Evolutionary conservation across 2,797 vertebrate genomes (phyloP), one percentile per base, ranked within the genome.

Genomic region (Myoxocephalus aenaeus): DNA sequence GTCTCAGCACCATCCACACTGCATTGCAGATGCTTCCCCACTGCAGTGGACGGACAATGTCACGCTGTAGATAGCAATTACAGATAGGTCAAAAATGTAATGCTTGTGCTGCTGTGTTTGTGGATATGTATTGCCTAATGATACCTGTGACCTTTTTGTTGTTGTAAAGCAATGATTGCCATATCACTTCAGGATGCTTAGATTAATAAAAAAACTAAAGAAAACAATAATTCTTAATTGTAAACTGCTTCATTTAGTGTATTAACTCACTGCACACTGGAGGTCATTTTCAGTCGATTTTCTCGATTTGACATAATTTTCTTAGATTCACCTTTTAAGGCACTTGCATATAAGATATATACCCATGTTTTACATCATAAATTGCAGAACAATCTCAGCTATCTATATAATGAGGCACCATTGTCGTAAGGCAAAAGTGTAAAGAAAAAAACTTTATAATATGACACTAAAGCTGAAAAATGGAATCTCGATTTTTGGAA

Each of bases 21-120:
- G 80, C 74, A 82, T 69, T 84, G 77, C 82, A 76, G 74, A 58
- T 74, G 57, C 27, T 58, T 66, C 40, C 61, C 27, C 53, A 54
- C 75, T 77, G 75, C 65, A 77, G 80, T 7, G 61, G 36, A 80
- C 65, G 38, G 70, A 78, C 70, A 81, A 67, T 74, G 44, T 63
- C 65, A 77, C 10, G 4, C 17, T 58, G 56, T 63, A 56, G 46
- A 22, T 57, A 65, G 4, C 32, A 64, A 51, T 48, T 22, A 48
- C 38, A 13, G 5, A 57, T 27, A 20, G 29, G 29, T 32, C 29
- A 32, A 32, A 32, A 32, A 32, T 32, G 29, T 32, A 32, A 32
- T 32, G 70, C 36, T 48, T 58, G 13, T 67, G 64, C 51, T 64
- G 51, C 15, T 68, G 1, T 15, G 18, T 58, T 64, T 51, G 38